A percentile compares a stretch with the other conserved stretches of the same genome.
These are phyloP conservation scores for Zeuzera pyrina DNA, from an alignment of 2,888 invertebrate species.

Conservation along the genomic window DNA sequence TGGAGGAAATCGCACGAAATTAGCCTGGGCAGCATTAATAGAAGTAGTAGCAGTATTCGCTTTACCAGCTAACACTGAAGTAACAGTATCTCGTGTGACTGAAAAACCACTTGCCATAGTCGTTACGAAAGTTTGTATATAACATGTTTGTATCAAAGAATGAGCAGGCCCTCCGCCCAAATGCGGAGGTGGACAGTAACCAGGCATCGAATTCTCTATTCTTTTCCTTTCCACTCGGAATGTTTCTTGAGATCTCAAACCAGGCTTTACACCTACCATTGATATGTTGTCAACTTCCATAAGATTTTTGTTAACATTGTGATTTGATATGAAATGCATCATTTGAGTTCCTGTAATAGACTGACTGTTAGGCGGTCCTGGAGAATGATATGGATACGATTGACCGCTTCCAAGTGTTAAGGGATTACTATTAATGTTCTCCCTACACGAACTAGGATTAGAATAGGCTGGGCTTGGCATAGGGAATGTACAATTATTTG, in stretches of 20 bases:
- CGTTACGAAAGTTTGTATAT: constrained; percentile 57
- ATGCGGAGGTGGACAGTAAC: constrained; percentile 64
- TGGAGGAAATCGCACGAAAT: constrained; percentile 51
- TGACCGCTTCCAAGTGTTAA: constrained; percentile 46
- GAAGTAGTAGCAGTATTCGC: constrained; percentile 85
- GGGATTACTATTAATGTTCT: constrained; percentile 47
- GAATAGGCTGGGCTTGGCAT: constrained; percentile 68
- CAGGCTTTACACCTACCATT: constrained; percentile 61
- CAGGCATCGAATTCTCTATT: constrained; percentile 56
- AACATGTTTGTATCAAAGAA: constrained; percentile 54
- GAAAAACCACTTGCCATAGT: constrained; percentile 81
- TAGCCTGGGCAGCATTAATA: constrained; percentile 75
- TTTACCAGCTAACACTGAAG: constrained; percentile 83
- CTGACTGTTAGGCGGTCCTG: constrained; percentile 45
- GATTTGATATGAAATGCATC: constrained; percentile 68
- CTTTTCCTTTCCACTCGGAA: constrained; percentile 42
- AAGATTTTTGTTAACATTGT: constrained; percentile 63
- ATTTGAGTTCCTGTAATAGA: constrained; percentile 54
- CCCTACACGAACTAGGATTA: constrained; percentile 51
- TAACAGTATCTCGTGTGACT: constrained; percentile 85
- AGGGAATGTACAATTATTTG: constrained; percentile 49
- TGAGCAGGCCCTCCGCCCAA: constrained; percentile 61
- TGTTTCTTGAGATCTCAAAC: constrained; percentile 38
- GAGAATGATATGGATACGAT: constrained; percentile 47
- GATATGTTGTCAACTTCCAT: constrained; percentile 70